Conservation (phyloP, 2,797 vertebrate genomes). For the Acomys russatus region DNA sequence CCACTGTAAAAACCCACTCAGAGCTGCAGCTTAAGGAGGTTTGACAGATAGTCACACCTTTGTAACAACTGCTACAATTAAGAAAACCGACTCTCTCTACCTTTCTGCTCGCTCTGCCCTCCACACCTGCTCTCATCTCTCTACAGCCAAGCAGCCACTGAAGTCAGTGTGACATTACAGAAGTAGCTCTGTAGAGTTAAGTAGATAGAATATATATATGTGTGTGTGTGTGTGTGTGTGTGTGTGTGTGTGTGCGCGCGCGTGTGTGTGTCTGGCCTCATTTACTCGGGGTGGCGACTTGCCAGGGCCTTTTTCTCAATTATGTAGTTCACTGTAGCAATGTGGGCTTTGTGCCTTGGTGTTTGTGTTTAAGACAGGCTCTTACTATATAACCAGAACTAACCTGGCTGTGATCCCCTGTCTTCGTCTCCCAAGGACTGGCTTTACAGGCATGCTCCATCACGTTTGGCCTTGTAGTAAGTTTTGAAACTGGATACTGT, state of each 20-base stretch:
- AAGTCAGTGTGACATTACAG: neutral
- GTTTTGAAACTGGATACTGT: slow-evolving; percentile 28
- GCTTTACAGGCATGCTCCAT: neutral
- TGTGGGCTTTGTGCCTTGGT: neutral
- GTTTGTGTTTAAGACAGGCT: neutral
- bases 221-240: neutral
- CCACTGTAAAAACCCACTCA: neutral
- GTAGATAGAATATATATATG: neutral
- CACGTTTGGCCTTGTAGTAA: neutral
- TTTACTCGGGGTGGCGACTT: slow-evolving; percentile 25
- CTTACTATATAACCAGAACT: neutral
- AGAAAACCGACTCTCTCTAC: neutral
- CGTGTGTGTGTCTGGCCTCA: neutral
- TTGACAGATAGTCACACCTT: neutral
- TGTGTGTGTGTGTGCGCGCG: too few species aligned
- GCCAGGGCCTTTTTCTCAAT: neutral
- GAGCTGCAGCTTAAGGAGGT: neutral
- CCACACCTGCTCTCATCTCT: neutral
- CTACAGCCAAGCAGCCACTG: neutral
- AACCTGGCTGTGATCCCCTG: neutral
- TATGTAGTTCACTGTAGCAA: neutral
- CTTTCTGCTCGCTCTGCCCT: neutral
- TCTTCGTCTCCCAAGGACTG: neutral
- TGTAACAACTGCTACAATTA: neutral
- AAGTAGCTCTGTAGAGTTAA: slow-evolving; percentile 38